Evolutionary conservation across 2,797 vertebrate genomes (phyloP), one percentile per base, ranked within the genome.

Genomic region (Okamejei kenojei): DNA sequence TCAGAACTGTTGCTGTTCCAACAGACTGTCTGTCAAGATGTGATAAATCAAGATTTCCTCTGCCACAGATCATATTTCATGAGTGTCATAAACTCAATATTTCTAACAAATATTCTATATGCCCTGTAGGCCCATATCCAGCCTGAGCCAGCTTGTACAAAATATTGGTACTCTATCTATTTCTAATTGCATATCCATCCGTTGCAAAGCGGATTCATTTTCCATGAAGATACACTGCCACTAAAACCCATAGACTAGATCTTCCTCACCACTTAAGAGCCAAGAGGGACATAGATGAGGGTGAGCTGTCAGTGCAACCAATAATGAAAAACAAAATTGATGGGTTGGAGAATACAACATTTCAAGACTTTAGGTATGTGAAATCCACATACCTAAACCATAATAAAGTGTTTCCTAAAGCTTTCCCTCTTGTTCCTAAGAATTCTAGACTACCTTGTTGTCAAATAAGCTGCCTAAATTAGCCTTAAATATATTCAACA

Each of bases 31-130:
- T 81, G 6, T 58, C 81, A 82, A 82, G 1, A 26, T 58, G 23
- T 82, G 81, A 82, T 82, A 82, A 29, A 82, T 82, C 45, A 82
- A 26, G 26, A 82, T 82, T 82, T 58, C 21, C 81, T 29, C 54
- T 23, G 11, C 21, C 58, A 45, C 8, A 29, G 21, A 58, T 29
- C 11, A 23, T 82, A 82, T 29, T 82, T 61, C 1, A 9, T 26
- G 11, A 23, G 23, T 26, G 10, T 23, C 13, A 80, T 21, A 80
- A 80, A 17, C 35, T 45, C 76, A 9, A 77, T 10, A 26, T 61
- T 45, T 19, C 23, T 61, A 23, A 1, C 23, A 58, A 82, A 54
- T 9, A 58, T 45, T 82, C 38, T 23, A 82, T 82, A 21, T 82
- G 21, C 45, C 23, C 54, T 82, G 38, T 61, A 0, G 10, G 23